Base-by-base conservation (phyloP, 2,888 invertebrate genomes). In the Aplocera efformata region DNA sequence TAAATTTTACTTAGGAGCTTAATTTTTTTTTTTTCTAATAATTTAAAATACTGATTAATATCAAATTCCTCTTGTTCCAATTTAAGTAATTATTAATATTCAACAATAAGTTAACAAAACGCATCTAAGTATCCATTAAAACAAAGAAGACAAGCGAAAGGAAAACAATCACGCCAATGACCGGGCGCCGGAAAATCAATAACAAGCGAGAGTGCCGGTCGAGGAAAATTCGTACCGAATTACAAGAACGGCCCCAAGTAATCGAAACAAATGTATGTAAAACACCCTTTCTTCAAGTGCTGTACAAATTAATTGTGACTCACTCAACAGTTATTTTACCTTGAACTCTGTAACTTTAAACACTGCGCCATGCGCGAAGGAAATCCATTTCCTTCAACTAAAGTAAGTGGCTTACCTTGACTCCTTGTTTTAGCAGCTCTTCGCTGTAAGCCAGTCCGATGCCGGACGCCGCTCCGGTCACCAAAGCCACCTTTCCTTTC, bases 381-480 rank as follows among this genome's bases (percentile, higher is more conserved):
- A 56, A 54, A 29, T 32, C 39, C 30, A 43, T 57, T 47, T 50
- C 40, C 36, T 45, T 40, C 24, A 38, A 43, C 32, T 29, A 31
- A 29, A 48, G 10, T 32, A 47, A 29, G 21, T 10, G 7, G 41
- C 74, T 77, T 80, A 94, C 94, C 90, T 93, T 94, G 13, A 92
- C 93, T 55, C 94, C 94, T 62, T 92, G 91, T 63, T 91, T 91
- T 45, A 94, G 84, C 29, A 94, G 70, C 65, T 94, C 93, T 57
- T 92, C 91, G 60, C 91, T 91, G 63, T 92, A 93, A n/a, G 92
- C 91, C 45, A 91, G 88, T 1, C 94, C 94, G 55, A 94, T 91
- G 39, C 94, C 94, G 32, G 92, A 91, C 8, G 93, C 93, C 32
- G 92, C 94, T 21, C 94, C 94, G 13, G 94, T 94, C 39, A 94